phyloP scores from a whole-genome alignment of 2,888 invertebrate species.

The Therioaphis trifolii region DNA sequence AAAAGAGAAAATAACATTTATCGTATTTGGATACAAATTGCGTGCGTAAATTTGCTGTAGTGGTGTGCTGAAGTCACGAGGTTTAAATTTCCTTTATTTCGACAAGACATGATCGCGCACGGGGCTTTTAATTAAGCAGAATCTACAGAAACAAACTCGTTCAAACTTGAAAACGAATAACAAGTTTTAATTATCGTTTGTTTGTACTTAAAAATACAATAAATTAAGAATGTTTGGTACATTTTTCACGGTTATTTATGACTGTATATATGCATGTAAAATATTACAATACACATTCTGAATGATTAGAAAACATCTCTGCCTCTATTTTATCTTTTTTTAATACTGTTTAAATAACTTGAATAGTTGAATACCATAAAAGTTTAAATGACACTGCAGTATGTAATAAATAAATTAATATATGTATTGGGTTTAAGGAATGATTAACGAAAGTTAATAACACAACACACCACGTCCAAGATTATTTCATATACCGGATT shows the following conservation, averaged over 20 bases:
- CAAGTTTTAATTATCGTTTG: conserved; percentile 28
- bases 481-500: conserved; percentile 27
- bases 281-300: no score
- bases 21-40: conserved; percentile 41
- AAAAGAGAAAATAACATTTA: conserved; percentile 32
- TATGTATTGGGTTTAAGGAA: not conserved
- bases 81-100: conserved; percentile 39
- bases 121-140: conserved; percentile 44
- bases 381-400: no score
- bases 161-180: not conserved
- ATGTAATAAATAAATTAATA: not conserved
- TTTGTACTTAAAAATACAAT: no score
- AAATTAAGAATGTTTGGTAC: no score
- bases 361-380: no score
- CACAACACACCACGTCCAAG: not conserved
- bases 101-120: conserved; percentile 37
- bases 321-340: no score
- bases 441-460: conserved; percentile 1
- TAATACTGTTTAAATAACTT: no score
- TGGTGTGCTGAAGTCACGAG: conserved; percentile 24
- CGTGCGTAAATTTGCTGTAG: not conserved
- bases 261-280: no score
- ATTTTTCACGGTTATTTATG: no score
- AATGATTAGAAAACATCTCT: no score
- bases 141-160: not conserved